Evolutionary conservation across 2,113 vertebrate genomes (phyloP), one percentile per base, ranked within the genome.

Genomic region (Rallus limicola): DNA sequence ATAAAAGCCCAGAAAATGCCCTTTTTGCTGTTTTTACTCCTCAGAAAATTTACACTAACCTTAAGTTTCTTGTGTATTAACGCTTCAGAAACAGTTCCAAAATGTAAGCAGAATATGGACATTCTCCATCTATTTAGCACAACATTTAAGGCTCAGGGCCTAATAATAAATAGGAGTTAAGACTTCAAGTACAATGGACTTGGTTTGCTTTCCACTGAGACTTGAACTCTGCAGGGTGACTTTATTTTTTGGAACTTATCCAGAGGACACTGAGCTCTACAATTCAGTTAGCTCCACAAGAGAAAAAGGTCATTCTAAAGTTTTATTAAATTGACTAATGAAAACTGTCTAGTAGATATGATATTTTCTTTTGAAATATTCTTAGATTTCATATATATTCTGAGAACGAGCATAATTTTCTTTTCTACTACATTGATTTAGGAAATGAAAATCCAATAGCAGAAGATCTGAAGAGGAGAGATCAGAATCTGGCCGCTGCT

Each of bases 401-500:
- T 33, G 77, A 71, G 77, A 93, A 93, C 5, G 4, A 67, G 69
- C 48, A 13, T 84, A 40, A 86, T 96, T 91, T 87, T 95, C 82
- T 90, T 92, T 91, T 95, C 86, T 89, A 60, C 84, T 92, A 75
- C 2, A 0, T 44, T 76, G 81, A 93, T 82, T 92, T 95, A 88
- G 86, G 88, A 94, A 95, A 96, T 81, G 88, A 88, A 96, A 96
- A 88, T 86, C 86, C 69, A 84, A 60, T 36, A 82, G 74, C 56
- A 53, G 78, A 93, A 95, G 80, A 96, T 94, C 88, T 93, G 93
- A 96, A 83, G 93, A 78, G 24, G n/a, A 92, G 50, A 93, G 85
- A 94, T 88, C 90, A 90, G 88, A 96, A 95, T 96, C 95, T 92
- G 90, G 31, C 86, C 86, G 62, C 65, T 82, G 48, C 77, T 93